phyloP scores from a whole-genome alignment of 2,888 invertebrate genomes.

The Cyclophora punctaria region DNA sequence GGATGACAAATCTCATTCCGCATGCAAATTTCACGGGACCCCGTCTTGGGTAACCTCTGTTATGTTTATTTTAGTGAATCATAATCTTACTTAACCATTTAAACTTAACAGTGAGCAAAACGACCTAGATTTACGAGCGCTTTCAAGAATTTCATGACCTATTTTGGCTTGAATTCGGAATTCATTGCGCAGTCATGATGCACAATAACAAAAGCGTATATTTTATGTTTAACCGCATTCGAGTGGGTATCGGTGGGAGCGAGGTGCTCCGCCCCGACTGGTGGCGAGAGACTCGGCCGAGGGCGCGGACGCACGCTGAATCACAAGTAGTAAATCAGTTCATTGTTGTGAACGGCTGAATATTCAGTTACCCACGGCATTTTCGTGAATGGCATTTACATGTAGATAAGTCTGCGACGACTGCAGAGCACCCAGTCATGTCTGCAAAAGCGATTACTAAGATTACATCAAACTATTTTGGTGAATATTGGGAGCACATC shows the following conservation, averaged over 20 bases:
- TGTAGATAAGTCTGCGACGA: conserved; percentile 28
- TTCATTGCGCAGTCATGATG: conserved; percentile 32
- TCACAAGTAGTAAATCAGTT: conserved; percentile 61
- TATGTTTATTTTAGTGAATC: conserved; percentile 36
- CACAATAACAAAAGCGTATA: conserved; percentile 27
- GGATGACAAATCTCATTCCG: conserved; percentile 56
- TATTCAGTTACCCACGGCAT: conserved; percentile 46
- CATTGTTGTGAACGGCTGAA: conserved; percentile 54
- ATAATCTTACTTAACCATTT: conserved; percentile 29
- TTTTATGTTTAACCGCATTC: conserved; percentile 31
- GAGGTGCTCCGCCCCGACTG: conserved; percentile 25
- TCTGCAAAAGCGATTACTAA: conserved; percentile 3
- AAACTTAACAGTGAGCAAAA: conserved; percentile 26
- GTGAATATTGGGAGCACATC: background rate
- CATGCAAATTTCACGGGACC: conserved; percentile 49
- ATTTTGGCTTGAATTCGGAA: conserved; percentile 34
- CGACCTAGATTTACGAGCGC: conserved; percentile 19
- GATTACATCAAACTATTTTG: conserved; percentile 5
- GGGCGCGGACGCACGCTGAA: conserved; percentile 56
- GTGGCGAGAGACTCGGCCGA: conserved; percentile 42
- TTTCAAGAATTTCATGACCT: conserved; percentile 34
- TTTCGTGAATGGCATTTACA: conserved; percentile 45
- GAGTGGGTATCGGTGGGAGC: conserved; percentile 34
- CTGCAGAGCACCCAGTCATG: conserved; percentile 24
- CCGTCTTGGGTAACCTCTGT: conserved; percentile 30